These are phyloP conservation scores for Neopelma chrysocephalum DNA, from an alignment of 2,797 vertebrate species.

Conservation along the genomic window DNA sequence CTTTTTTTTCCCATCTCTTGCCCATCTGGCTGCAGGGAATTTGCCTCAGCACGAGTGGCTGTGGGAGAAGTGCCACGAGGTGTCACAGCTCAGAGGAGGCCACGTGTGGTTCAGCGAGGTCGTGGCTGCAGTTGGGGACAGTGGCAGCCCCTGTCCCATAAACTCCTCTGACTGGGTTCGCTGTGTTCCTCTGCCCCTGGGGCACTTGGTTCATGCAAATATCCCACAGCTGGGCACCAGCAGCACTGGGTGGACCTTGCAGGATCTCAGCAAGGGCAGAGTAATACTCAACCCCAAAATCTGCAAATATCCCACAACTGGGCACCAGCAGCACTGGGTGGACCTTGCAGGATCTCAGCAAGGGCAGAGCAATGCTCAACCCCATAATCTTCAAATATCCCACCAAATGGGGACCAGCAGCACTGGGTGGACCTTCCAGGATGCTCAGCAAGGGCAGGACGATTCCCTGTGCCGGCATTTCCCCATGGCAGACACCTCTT, in stretches of 20 bases:
- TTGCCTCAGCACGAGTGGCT: neutral
- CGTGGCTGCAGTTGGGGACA: neutral
- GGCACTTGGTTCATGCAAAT: accelerated
- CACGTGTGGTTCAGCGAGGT: neutral
- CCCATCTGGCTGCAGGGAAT: neutral
- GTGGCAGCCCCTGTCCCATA: neutral
- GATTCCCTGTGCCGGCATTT: neutral
- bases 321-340: accelerated
- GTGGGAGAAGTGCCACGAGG: neutral
- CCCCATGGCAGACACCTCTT: neutral
- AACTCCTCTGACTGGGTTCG: neutral
- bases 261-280: neutral
- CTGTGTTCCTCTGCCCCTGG: accelerated
- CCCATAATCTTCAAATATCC: neutral
- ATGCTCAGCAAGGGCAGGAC: neutral
- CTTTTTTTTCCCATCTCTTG: neutral
- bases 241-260: no score
- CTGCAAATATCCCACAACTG: no score
- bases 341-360: neutral
- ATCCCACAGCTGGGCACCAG: neutral
- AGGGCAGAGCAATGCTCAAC: no score
- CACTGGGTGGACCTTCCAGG: no score
- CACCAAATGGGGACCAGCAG: no score
- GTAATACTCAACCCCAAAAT: neutral
- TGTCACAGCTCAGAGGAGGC: neutral